phyloP scores from a whole-genome alignment of 2,797 vertebrate species.

The Cetoscarus ocellatus region DNA sequence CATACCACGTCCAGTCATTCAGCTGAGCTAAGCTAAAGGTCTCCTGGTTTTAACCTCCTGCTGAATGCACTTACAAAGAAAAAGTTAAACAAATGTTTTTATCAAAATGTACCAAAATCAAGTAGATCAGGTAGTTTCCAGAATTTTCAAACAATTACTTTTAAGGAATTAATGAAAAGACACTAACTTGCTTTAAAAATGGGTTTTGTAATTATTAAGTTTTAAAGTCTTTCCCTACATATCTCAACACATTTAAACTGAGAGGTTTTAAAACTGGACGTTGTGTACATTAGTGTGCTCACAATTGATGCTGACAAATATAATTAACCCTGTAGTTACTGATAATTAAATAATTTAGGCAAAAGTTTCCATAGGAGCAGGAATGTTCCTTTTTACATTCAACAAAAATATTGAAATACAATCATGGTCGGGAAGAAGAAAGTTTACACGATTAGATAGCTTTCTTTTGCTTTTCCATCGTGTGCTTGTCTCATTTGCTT shows the following conservation, averaged over 20 bases:
- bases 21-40: neutral
- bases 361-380: constrained; percentile 51
- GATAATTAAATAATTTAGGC: neutral
- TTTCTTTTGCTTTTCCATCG: constrained; percentile 28
- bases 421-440: constrained; percentile 28
- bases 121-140: neutral
- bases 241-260: too few species aligned
- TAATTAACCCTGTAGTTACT: neutral
- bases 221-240: too few species aligned
- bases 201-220: too few species aligned
- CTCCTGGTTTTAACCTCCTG: neutral
- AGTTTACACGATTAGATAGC: neutral
- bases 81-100: neutral
- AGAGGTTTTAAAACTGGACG: too few species aligned
- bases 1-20: too few species aligned
- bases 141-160: neutral
- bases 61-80: neutral
- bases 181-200: neutral
- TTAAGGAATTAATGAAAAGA: neutral
- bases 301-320: too few species aligned
- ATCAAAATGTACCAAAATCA: neutral
- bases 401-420: constrained; percentile 31
- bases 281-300: neutral
- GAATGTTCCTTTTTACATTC: constrained; percentile 23
- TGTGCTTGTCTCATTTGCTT: constrained; percentile 51